phyloP scores from a whole-genome alignment of 2,113 vertebrate species.

The Plestiodon gilberti region DNA sequence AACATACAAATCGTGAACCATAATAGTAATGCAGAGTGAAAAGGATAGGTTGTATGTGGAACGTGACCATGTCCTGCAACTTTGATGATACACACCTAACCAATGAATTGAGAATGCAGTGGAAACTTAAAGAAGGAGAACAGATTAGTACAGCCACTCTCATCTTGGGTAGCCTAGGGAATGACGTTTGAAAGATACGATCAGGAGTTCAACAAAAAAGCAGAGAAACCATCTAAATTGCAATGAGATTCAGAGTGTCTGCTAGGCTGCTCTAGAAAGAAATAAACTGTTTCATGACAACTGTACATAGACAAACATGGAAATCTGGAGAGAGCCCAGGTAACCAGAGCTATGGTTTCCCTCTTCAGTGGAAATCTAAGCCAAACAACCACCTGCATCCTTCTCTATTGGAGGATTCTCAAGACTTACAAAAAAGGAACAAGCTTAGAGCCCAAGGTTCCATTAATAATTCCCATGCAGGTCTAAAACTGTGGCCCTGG shows the following conservation, averaged over 20 bases:
- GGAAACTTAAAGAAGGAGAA: neutral
- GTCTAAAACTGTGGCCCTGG: neutral
- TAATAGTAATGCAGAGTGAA: neutral
- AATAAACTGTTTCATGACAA: neutral
- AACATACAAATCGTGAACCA: neutral
- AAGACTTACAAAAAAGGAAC: neutral
- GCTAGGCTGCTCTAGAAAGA: neutral
- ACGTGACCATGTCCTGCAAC: neutral
- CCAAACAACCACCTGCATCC: neutral
- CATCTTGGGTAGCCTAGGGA: neutral
- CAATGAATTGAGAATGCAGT: neutral
- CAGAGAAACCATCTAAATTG: too few relatives aligned
- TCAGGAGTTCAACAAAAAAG: neutral
- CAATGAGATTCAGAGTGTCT: neutral
- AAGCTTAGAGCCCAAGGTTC: neutral
- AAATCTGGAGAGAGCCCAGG: neutral
- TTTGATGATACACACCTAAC: neutral
- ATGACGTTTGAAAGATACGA: neutral
- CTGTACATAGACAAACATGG: neutral
- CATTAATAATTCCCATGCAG: neutral
- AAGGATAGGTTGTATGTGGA: neutral
- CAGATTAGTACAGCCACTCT: neutral
- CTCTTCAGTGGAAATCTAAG: too few relatives aligned
- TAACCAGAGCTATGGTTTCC: neutral
- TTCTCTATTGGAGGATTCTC: neutral